Percentiles rank a stretch among this genome's conserved stretches.
These are phyloP conservation scores for Encarsia formosa DNA, from an alignment of 2,888 invertebrate species.

Conservation along the genomic window DNA sequence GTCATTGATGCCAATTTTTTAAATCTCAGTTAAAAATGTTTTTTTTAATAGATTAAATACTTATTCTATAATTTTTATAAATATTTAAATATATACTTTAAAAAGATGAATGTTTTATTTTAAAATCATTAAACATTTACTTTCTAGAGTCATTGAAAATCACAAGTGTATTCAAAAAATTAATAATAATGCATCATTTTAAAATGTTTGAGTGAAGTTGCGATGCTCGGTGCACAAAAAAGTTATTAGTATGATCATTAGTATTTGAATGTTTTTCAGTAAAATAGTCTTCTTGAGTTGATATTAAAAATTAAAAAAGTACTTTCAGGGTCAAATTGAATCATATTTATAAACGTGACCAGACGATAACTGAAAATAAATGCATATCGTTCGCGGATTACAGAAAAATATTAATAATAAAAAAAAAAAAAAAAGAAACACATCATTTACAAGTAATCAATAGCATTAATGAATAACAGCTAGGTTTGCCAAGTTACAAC, in stretches of 20 bases:
- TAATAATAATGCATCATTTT: constrained; percentile 1
- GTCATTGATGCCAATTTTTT: constrained; percentile 24
- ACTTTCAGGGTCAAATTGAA: constrained; percentile 11
- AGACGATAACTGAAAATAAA: constrained; percentile 3
- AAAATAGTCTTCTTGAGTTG: no score
- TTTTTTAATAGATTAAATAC: constrained; percentile 12
- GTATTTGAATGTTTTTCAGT: constrained; percentile 23
- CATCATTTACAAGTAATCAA: constrained; percentile 21
- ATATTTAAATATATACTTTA: constrained; percentile 10
- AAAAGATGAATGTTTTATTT: constrained; percentile 11
- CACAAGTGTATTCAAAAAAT: constrained; percentile 17
- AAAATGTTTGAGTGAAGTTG: constrained; percentile 8
- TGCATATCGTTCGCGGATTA: constrained; percentile 25
- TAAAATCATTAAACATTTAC: neutral
- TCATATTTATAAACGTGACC: constrained; percentile 10
- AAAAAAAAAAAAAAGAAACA: constrained; percentile 9
- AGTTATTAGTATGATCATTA: constrained; percentile 16
- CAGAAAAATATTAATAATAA: constrained; percentile 11
- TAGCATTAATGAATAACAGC: constrained; percentile 24
- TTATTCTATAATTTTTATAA: constrained; percentile 16
- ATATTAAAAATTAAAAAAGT: constrained; percentile 11
- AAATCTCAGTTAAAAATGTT: constrained; percentile 22
- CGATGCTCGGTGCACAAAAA: constrained; percentile 22
- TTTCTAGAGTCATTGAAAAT: constrained; percentile 22
- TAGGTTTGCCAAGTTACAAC: constrained; percentile 27